Base-by-base conservation (phyloP, 2,888 invertebrate genomes). In the Leptinotarsa rubiginosa region DNA sequence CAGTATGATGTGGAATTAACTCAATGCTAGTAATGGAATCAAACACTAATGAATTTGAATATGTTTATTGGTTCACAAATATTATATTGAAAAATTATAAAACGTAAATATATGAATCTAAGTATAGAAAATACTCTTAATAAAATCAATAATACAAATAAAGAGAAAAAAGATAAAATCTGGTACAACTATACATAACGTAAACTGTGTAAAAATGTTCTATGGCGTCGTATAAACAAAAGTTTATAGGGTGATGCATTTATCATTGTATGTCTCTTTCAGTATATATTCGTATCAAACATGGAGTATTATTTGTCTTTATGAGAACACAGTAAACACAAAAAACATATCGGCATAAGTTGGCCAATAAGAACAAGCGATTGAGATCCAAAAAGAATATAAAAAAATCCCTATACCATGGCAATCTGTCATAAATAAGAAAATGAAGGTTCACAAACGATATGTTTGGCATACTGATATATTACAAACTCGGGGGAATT, bases 1-100 rank as follows among this genome's bases (percentile, higher is more conserved):
- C 31, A 31, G 31, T 31, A 31, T 31, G 7, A 31, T 31, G 31
- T 0, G 7, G 31, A 31, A 31, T 7, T 31, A 31, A 41, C 41
- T 41, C 10, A 41, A 0, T 41, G 41, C 41, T 41, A 41, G 41
- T 41, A 68, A 54, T 54, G 20, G 5, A 15, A 62, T 12, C 0
- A 18, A 15, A 56, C 10, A 12, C 41, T 41, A 2, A 41, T 52
- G 12, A 68, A 54, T 74, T 72, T 73, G 70, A 75, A 75, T 75
- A 77, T 69, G 64, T 77, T 77, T 77, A 77, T 77, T 77, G 72
- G 69, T 77, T 77, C 77, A 85, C 84, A 86, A 85, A 78, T 80
- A 81, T 86, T 85, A 86, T 84, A 86, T 85, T 86, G 86, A 86
- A 87, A 86, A 87, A 86, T 87, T 86, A 86, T 86, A 87, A 87